Evolutionary conservation across 2,797 vertebrate genomes (phyloP), one percentile per base, ranked within the genome.

Genomic region (Micrastur ruficollis): DNA sequence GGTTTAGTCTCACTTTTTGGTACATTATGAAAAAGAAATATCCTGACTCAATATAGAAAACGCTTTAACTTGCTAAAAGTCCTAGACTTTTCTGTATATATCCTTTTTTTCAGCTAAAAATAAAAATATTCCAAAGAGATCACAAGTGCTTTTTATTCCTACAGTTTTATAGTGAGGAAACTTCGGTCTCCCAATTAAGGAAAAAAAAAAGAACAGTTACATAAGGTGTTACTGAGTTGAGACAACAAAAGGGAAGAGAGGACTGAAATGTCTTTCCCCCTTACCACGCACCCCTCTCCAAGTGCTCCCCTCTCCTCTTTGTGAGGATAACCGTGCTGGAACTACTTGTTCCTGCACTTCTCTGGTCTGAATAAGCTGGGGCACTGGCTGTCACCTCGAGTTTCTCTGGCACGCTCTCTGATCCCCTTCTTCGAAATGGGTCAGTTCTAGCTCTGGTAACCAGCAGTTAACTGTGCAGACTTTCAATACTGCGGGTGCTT

Each of bases 311-410:
- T 44, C 79, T 96, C 75, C 86, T 89, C 72, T 96, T 95, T 96
- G 84, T 91, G 86, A 94, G 81, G 56, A 82, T 80, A 93, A 89
- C 72, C 1, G 0, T 31, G 46, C 72, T 67, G 75, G 92, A 89
- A 96, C 96, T 83, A 71, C 66, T 93, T 95, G 96, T 95, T 96
- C 95, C 87, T 91, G 78, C 74, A 65, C 9, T 92, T 67, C 61
- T 61, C 65, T 71, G 75, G 29, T 88, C 59, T 93, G 92, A 96
- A 94, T 94, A 67, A 89, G 96, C 89, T 63, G 58, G 46, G 72
- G 75, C 72, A 81, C 85, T 96, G 95, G 94, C 96, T 2, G 38
- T 91, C 58, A 68, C 95, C 95, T 96, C 11, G 31, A 87, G 86
- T 89, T 94, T 71, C 84, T 76, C 91, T 96, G 96, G 96, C 96